Conservation (phyloP, 2,888 invertebrate genomes). For the Sycophila texana region DNA sequence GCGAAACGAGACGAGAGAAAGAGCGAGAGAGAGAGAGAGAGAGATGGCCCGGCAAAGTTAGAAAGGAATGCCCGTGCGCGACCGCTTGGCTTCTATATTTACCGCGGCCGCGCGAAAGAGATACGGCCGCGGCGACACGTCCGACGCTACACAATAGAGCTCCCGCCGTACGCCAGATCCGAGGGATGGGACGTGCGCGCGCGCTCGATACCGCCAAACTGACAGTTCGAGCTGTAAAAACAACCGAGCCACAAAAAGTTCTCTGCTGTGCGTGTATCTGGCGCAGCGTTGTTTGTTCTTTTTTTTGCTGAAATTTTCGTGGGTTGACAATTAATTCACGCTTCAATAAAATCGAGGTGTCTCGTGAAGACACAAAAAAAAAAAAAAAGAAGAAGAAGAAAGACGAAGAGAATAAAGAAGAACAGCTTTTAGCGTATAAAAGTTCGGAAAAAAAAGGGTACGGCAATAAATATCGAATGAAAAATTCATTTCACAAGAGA, state of each 20-base stretch:
- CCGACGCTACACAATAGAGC: slow-evolving; percentile 48
- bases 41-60: slow-evolving; percentile 26
- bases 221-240: too few relatives aligned
- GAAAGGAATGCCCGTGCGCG: slow-evolving; percentile 45
- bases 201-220: too few relatives aligned
- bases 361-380: neutral
- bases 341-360: neutral
- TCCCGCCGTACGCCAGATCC: too few relatives aligned
- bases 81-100: slow-evolving; percentile 45
- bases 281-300: too few relatives aligned
- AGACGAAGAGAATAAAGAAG: neutral
- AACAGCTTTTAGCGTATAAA: neutral
- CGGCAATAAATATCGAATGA: neutral
- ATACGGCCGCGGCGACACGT: slow-evolving; percentile 12
- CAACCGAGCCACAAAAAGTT: too few relatives aligned
- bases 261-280: too few relatives aligned
- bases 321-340: neutral
- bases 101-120: slow-evolving; percentile 38
- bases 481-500: too few relatives aligned
- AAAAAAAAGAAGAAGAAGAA: neutral
- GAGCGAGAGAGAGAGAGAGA: slow-evolving; percentile 17
- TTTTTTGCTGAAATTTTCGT: too few relatives aligned
- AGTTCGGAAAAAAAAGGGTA: too few relatives aligned
- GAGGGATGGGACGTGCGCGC: slow-evolving; percentile 1
- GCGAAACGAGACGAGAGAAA: slow-evolving; percentile 8